These are phyloP conservation scores for Fragum fragum DNA, from an alignment of 2,888 invertebrate genomes.

Conservation along the genomic window DNA sequence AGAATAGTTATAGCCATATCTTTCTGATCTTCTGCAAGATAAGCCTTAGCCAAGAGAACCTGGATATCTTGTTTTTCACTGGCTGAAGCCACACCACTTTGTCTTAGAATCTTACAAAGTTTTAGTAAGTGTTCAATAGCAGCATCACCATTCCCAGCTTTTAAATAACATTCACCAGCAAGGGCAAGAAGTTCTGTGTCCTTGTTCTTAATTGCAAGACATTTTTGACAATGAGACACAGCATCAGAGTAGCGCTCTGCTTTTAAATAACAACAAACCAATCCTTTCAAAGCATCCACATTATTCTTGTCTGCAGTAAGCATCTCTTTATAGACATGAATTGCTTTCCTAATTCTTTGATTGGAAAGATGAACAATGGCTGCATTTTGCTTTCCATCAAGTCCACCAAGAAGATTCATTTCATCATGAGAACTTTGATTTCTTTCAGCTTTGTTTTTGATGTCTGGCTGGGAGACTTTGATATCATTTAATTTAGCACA, in stretches of 20 bases:
- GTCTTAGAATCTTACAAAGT: constrained; percentile 59
- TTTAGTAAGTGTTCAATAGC: constrained; percentile 60
- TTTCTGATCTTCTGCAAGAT: constrained; percentile 63
- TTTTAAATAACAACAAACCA: constrained; percentile 55
- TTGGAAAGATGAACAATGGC: constrained; percentile 55
- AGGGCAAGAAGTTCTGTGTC: constrained; percentile 39
- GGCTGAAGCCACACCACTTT: constrained; percentile 45
- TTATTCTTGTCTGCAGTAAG: constrained; percentile 40
- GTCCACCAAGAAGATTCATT: no score
- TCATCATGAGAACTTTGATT: no score
- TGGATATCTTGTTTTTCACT: constrained; percentile 65
- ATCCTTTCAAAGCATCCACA: constrained; percentile 52
- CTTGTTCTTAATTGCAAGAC: constrained; percentile 37
- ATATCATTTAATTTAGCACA: neutral
- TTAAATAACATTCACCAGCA: constrained; percentile 56
- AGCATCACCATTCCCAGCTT: constrained; percentile 51
- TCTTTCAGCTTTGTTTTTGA: no score
- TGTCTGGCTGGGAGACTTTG: no score
- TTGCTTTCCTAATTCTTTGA: constrained; percentile 63
- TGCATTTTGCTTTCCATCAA: constrained; percentile 43
- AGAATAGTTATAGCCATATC: constrained; percentile 70
- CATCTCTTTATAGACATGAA: constrained; percentile 61
- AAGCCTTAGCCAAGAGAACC: constrained; percentile 68
- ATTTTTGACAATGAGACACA: constrained; percentile 40
- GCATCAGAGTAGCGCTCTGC: constrained; percentile 62